A percentile compares a stretch with the other conserved stretches of the same genome.
Conservation (phyloP, 1,140 invertebrate species). For the Oppia nitens region DNA sequence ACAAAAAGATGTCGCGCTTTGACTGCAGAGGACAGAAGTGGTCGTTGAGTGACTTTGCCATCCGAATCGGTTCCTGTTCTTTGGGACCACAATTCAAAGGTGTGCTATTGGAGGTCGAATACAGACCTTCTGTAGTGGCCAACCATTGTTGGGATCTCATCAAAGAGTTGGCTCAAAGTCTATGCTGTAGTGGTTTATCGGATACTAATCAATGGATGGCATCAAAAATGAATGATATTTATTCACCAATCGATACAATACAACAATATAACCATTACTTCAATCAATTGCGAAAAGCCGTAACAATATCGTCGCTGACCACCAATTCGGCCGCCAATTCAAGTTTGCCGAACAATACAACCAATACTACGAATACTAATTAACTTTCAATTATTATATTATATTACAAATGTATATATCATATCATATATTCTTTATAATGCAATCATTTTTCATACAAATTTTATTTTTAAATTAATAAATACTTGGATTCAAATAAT, state of each 20-base stretch:
- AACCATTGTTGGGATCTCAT: constrained; percentile 76
- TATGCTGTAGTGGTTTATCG: constrained; percentile 2
- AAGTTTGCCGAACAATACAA: too few relatives aligned
- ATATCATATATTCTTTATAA: too few relatives aligned
- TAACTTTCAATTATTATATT: not conserved
- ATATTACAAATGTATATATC: too few relatives aligned
- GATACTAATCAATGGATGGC: constrained; percentile 33
- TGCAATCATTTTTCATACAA: too few relatives aligned
- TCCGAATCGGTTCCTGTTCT: constrained; percentile 80
- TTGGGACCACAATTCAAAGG: constrained; percentile 88
- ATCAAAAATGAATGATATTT: constrained; percentile 64
- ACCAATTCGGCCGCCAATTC: too few relatives aligned
- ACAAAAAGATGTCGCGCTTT: constrained; percentile 54
- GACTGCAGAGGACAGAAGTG: constrained; percentile 83
- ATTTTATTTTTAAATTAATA: too few relatives aligned
- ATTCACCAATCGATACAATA: constrained; percentile 60
- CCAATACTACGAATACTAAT: not conserved
- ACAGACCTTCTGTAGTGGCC: constrained; percentile 69
- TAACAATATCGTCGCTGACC: too few relatives aligned
- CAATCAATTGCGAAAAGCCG: constrained; percentile 59
- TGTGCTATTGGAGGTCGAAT: constrained; percentile 77
- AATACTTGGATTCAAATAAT: too few relatives aligned
- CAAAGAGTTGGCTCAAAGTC: constrained; percentile 66
- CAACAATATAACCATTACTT: constrained; percentile 92
- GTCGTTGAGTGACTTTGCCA: constrained; percentile 79